phyloP scores from a whole-genome alignment of 2,888 invertebrate species.

The Caprella mutica region DNA sequence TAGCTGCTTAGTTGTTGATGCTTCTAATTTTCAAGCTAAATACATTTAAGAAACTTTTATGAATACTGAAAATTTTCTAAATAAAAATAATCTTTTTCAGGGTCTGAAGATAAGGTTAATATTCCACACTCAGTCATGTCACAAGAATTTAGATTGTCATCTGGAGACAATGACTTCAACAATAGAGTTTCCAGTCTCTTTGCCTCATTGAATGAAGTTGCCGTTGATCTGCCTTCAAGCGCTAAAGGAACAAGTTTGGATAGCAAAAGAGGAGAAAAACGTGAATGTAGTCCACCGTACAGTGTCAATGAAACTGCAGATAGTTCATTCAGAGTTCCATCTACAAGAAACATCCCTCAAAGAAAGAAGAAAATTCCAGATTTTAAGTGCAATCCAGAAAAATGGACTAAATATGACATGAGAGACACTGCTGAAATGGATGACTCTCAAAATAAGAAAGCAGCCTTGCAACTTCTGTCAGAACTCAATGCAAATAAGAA shows the following conservation, averaged over 20 bases:
- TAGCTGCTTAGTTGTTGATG: too few species aligned
- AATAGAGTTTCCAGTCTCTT: background rate
- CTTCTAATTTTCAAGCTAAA: too few species aligned
- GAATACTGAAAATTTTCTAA: too few species aligned
- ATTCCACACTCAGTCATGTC: too few species aligned
- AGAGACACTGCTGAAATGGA: background rate
- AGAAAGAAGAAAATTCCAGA: background rate
- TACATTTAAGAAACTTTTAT: too few species aligned
- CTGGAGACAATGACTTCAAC: background rate
- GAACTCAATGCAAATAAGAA: background rate
- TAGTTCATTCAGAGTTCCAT: background rate
- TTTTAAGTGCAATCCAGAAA: background rate
- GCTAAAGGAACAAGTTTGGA: background rate
- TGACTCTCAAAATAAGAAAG: background rate
- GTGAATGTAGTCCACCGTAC: too few species aligned
- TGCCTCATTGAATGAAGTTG: background rate
- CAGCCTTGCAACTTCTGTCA: background rate
- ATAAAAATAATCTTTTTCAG: too few species aligned
- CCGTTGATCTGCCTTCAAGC: background rate
- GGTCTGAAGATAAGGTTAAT: too few species aligned
- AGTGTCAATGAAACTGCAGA: background rate
- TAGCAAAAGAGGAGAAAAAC: background rate
- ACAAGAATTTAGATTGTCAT: constrained; percentile 2
- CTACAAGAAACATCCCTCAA: constrained; percentile 1
- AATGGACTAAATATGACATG: background rate